Percentiles rank a stretch among this genome's conserved stretches.
Conservation (phyloP, 2,888 invertebrate species). For the Mythimna albipuncta region DNA sequence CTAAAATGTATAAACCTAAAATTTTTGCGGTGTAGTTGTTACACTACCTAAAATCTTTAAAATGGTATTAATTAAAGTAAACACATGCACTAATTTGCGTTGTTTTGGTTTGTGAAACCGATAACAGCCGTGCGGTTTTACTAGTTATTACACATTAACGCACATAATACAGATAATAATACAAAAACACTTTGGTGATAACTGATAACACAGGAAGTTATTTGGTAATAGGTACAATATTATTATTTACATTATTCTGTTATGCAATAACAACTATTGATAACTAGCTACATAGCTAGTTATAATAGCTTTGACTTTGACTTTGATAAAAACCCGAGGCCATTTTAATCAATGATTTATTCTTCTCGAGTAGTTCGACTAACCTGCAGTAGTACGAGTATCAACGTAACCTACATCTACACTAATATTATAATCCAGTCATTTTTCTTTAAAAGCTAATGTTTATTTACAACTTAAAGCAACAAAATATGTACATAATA, state of each 20-base stretch:
- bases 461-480: no score
- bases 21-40: no score
- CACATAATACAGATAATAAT: conserved; percentile 9
- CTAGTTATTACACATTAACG: background rate
- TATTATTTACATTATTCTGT: background rate
- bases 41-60: conserved; percentile 19
- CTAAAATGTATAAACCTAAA: no score
- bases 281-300: conserved; percentile 3
- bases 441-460: no score
- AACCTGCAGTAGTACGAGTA: background rate
- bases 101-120: conserved; percentile 7
- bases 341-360: conserved; percentile 1
- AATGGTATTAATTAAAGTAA: conserved; percentile 18
- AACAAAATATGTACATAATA: no score
- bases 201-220: background rate
- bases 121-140: conserved; percentile 18
- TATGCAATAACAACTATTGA: background rate
- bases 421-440: no score
- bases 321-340: background rate
- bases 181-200: background rate
- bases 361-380: background rate
- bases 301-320: no score
- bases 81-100: conserved; percentile 4
- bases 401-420: background rate
- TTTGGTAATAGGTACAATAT: conserved; percentile 4